Percentiles rank a stretch among this genome's conserved stretches.
These are phyloP conservation scores for Zaprionus kolodkinae DNA, from an alignment of 1,140 invertebrate genomes.

Conservation along the genomic window DNA sequence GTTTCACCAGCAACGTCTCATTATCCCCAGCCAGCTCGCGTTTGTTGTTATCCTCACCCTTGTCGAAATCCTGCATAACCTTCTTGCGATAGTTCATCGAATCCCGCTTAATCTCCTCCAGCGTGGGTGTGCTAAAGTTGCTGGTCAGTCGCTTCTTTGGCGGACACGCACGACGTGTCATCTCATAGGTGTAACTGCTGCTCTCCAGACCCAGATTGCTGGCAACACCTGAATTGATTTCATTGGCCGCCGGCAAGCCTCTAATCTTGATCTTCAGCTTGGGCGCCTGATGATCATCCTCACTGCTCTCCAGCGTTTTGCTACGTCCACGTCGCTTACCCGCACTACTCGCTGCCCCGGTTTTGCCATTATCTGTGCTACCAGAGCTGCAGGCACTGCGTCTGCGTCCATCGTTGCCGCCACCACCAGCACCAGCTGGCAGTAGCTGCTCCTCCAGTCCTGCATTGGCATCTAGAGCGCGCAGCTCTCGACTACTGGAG, in stretches of 20 bases:
- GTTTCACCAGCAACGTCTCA: slow-evolving; percentile 42
- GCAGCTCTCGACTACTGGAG: slow-evolving; percentile 85
- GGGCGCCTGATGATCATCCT: slow-evolving; percentile 85
- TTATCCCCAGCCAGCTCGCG: slow-evolving; percentile 29
- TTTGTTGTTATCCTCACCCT: slow-evolving; percentile 86
- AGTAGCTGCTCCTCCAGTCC: slow-evolving; percentile 58
- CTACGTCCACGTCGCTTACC: slow-evolving; percentile 77
- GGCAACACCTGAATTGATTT: slow-evolving; percentile 84
- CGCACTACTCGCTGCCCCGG: slow-evolving; percentile 73
- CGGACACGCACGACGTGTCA: slow-evolving; percentile 86
- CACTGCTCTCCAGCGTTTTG: slow-evolving; percentile 84
- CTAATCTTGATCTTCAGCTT: slow-evolving; percentile 94
- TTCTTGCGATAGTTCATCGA: slow-evolving; percentile 94
- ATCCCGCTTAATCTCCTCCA: slow-evolving; percentile 91
- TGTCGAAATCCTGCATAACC: slow-evolving; percentile 92
- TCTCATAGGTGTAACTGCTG: slow-evolving; percentile 71
- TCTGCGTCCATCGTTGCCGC: slow-evolving; percentile 82
- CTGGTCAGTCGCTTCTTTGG: slow-evolving; percentile 91
- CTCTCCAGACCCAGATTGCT: slow-evolving; percentile 23
- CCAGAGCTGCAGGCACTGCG: slow-evolving; percentile 84
- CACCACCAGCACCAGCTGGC: slow-evolving; percentile 42
- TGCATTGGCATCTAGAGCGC: slow-evolving; percentile 75
- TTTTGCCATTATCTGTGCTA: slow-evolving; percentile 77
- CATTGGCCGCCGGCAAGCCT: slow-evolving; percentile 84
- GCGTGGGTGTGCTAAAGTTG: slow-evolving; percentile 87